These are phyloP conservation scores for Fulica atra DNA, from an alignment of 2,113 vertebrate species.

Conservation along the genomic window DNA sequence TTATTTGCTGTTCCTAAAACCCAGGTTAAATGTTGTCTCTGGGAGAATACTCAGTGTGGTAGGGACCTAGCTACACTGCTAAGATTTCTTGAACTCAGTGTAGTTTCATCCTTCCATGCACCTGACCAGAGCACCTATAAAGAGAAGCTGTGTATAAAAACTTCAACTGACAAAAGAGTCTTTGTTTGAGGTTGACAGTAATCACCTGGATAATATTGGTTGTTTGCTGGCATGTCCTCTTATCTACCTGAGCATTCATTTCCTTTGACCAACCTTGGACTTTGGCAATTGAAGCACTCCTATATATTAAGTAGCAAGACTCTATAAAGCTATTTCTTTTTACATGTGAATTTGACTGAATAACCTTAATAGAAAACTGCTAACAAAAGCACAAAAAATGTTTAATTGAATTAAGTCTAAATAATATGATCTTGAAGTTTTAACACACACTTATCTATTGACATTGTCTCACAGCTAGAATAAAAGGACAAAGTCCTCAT, in stretches of 20 bases:
- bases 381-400: slow-evolving; percentile 37
- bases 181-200: background rate
- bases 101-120: background rate
- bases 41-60: background rate
- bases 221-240: background rate
- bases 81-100: background rate
- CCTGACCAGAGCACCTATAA: background rate
- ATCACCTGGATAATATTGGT: background rate
- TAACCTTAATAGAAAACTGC: slow-evolving; percentile 47
- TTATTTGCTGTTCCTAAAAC: background rate
- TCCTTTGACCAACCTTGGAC: slow-evolving; percentile 40
- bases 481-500: slow-evolving; percentile 37
- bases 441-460: slow-evolving; percentile 38
- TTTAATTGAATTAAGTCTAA: slow-evolving; percentile 58
- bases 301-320: background rate
- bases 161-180: background rate
- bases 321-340: slow-evolving; percentile 14
- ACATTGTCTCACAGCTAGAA: background rate
- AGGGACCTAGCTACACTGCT: background rate
- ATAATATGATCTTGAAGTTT: slow-evolving; percentile 50
- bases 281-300: background rate
- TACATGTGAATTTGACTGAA: background rate
- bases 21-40: background rate
- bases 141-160: background rate
- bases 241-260: background rate